A percentile compares a stretch with the other conserved stretches of the same genome.
These are phyloP conservation scores for Phacellophora camtschatica DNA, from an alignment of 30 jellyfish, hydroid and myxozoan species.

Conservation along the genomic window DNA sequence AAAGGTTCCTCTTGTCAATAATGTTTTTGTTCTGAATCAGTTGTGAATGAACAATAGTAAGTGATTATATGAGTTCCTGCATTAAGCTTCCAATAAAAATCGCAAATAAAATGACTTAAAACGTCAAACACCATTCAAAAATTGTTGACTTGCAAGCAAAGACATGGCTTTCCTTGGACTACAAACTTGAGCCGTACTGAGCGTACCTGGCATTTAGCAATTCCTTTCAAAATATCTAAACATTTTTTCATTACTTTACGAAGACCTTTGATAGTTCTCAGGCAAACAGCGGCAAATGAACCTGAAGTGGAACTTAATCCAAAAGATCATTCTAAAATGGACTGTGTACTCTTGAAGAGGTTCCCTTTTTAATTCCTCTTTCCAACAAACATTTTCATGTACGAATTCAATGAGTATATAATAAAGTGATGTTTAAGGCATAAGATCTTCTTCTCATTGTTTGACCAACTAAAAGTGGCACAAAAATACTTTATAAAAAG, in stretches of 20 bases:
- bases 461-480: too few species aligned
- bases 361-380: too few species aligned
- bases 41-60: slow-evolving; percentile 8
- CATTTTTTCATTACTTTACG: neutral
- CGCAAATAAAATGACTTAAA: slow-evolving; percentile 8
- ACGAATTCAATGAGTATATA: too few species aligned
- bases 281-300: neutral
- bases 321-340: too few species aligned
- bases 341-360: too few species aligned
- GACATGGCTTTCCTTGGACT: slow-evolving; percentile 28
- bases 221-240: neutral
- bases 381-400: too few species aligned
- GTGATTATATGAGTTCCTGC: slow-evolving; percentile 9
- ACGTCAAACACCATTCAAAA: slow-evolving; percentile 27
- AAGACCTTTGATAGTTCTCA: neutral
- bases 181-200: neutral
- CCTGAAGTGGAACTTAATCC: too few species aligned
- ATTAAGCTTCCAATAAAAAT: slow-evolving; percentile 42
- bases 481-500: too few species aligned
- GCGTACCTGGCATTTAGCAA: neutral
- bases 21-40: neutral
- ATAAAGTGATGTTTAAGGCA: too few species aligned
- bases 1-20: too few species aligned
- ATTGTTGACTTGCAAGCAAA: neutral
- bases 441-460: too few species aligned